Percentiles rank a stretch among this genome's conserved stretches.
These are phyloP conservation scores for Struthio camelus DNA, from an alignment of 2,113 vertebrate genomes.

Conservation along the genomic window DNA sequence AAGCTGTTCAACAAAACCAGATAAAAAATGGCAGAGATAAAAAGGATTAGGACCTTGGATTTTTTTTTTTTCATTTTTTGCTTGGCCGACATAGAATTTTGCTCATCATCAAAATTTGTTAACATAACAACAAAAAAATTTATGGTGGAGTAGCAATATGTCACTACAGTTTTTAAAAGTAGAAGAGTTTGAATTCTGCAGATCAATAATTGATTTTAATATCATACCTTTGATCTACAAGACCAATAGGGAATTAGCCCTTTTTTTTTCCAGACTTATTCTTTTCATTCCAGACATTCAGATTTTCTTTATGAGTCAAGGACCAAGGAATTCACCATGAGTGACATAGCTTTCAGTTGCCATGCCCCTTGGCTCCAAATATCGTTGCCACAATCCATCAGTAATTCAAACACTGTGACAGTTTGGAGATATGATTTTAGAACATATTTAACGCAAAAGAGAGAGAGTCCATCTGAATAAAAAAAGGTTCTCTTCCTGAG, in stretches of 20 bases:
- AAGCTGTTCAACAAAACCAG: rapidly evolving
- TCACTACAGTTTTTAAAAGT: background rate
- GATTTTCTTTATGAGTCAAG: background rate
- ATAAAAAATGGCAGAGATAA: background rate
- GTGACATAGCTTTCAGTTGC: background rate
- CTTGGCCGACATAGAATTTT: background rate
- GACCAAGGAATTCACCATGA: background rate
- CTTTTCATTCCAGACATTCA: background rate
- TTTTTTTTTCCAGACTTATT: background rate
- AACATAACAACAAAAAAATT: background rate
- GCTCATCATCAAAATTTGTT: background rate
- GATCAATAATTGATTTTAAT: background rate
- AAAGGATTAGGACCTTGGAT: background rate
- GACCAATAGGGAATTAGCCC: background rate
- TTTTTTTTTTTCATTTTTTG: background rate
- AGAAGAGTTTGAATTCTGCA: background rate
- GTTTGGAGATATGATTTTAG: background rate
- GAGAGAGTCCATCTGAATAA: background rate
- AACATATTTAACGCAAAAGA: background rate
- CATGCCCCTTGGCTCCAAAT: background rate
- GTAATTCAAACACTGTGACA: background rate
- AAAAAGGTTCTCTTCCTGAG: background rate
- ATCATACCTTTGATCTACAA: background rate
- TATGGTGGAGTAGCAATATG: background rate
- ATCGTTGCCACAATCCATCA: background rate